Percentiles rank a stretch among this genome's conserved stretches.
These are phyloP conservation scores for Cremastobaeus sp. DNA, from an alignment of 2,888 invertebrate species.

Conservation along the genomic window DNA sequence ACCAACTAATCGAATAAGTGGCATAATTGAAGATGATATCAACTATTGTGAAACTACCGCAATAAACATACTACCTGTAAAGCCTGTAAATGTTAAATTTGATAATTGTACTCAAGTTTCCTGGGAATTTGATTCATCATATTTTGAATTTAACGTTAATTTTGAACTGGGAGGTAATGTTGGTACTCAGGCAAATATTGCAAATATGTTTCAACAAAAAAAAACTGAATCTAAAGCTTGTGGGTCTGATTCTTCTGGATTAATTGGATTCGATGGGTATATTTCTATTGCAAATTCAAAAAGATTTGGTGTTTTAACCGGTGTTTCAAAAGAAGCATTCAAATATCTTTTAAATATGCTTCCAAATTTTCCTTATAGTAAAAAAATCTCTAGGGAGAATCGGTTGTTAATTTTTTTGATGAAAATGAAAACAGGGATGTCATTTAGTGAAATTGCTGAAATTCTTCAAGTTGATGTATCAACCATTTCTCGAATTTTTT, in stretches of 20 bases:
- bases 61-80: too few relatives aligned
- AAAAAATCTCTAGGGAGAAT: conserved; percentile 48
- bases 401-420: conserved; percentile 59
- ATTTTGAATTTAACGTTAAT: conserved; percentile 5
- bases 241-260: conserved; percentile 2
- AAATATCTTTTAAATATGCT: conserved; percentile 45
- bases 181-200: conserved; percentile 11
- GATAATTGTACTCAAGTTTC: too few relatives aligned
- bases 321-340: conserved; percentile 48
- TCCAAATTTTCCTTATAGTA: conserved; percentile 26
- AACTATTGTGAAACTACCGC: too few relatives aligned
- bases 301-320: conserved; percentile 45
- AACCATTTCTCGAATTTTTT: conserved; percentile 30
- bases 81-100: too few relatives aligned
- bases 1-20: too few relatives aligned
- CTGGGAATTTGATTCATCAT: too few relatives aligned
- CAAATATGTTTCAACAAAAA: not conserved
- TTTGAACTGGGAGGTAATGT: conserved; percentile 13
- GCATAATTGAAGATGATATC: too few relatives aligned
- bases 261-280: conserved; percentile 11
- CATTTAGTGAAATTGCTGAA: conserved; percentile 10
- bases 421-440: conserved; percentile 58
- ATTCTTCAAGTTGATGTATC: conserved; percentile 7
- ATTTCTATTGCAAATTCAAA: conserved; percentile 6
- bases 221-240: conserved; percentile 10